A percentile compares a stretch with the other conserved stretches of the same genome.
These are phyloP conservation scores for Dione juno DNA, from an alignment of 2,888 invertebrate genomes.

Conservation along the genomic window DNA sequence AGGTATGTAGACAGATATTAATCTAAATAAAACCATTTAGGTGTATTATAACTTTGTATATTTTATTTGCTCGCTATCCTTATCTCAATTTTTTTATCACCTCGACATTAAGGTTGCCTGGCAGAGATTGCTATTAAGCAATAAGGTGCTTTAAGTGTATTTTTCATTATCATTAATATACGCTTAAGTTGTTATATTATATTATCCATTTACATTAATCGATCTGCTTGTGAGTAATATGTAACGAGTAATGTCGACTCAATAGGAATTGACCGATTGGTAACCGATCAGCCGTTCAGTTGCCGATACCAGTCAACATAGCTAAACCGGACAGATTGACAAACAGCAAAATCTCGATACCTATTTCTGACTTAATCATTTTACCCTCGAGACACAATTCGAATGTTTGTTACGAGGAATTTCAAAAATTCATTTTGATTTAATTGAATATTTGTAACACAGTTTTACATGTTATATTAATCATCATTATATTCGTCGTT, in stretches of 20 bases:
- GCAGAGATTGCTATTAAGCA: too few relatives aligned
- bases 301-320: background rate
- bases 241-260: background rate
- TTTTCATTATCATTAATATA: background rate
- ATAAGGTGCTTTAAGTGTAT: too few relatives aligned
- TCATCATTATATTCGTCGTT: too few relatives aligned
- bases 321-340: conserved; percentile 11
- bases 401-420: background rate
- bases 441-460: background rate
- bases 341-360: conserved; percentile 16
- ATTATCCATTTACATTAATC: background rate
- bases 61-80: too few relatives aligned
- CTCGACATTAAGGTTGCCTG: too few relatives aligned
- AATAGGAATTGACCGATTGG: background rate
- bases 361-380: conserved; percentile 14
- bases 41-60: too few relatives aligned
- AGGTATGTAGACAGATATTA: too few relatives aligned
- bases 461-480: background rate
- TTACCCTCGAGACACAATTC: background rate
- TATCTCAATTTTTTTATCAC: too few relatives aligned
- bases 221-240: background rate
- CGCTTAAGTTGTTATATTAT: background rate
- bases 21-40: too few relatives aligned
- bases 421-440: background rate
- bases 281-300: conserved; percentile 5